phyloP scores from a whole-genome alignment of 2,113 vertebrate genomes.

The Acrocephalus kingi region DNA sequence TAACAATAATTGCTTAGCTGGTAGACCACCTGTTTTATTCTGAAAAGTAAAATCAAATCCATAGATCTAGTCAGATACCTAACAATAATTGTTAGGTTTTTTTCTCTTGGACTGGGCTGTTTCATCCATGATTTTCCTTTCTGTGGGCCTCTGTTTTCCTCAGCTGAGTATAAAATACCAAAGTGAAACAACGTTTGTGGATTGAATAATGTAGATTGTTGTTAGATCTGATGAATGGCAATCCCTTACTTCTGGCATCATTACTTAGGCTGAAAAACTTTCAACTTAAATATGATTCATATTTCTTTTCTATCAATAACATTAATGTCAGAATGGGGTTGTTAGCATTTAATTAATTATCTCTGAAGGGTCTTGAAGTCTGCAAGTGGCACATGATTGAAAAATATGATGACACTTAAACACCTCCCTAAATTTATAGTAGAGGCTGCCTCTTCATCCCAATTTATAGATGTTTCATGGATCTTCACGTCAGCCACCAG shows the following conservation, averaged over 20 bases:
- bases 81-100: neutral
- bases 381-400: neutral
- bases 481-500: neutral
- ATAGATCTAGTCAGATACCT: neutral
- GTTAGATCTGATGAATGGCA: neutral
- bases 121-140: neutral
- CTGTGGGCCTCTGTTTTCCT: neutral
- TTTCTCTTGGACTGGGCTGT: neutral
- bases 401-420: constrained; percentile 1
- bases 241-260: neutral
- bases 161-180: neutral
- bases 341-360: constrained; percentile 40
- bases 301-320: constrained; percentile 13
- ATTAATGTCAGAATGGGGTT: neutral
- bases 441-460: neutral
- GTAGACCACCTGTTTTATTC: neutral
- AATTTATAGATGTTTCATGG: neutral
- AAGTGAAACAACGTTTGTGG: neutral
- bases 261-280: neutral
- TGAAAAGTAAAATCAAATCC: neutral
- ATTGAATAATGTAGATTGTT: neutral
- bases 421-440: neutral
- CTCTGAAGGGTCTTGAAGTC: constrained; percentile 25
- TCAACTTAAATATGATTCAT: neutral
- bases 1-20: neutral